These are phyloP conservation scores for Alosa sapidissima DNA, from an alignment of 2,797 vertebrate species.

Conservation along the genomic window DNA sequence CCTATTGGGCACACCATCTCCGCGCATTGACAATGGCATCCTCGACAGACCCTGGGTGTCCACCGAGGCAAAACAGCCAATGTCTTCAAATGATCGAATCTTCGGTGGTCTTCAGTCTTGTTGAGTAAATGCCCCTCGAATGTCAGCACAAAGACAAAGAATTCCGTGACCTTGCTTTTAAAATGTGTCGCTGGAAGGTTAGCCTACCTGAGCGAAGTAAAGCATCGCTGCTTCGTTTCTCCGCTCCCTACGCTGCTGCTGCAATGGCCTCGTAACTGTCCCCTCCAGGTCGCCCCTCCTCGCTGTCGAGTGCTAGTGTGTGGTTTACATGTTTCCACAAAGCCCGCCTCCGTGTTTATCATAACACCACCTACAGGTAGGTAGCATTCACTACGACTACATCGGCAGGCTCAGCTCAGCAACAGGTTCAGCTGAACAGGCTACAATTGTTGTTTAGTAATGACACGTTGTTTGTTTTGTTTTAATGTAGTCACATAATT, in stretches of 20 bases:
- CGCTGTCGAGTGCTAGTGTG: not conserved
- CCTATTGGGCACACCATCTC: constrained; percentile 1
- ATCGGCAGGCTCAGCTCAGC: not conserved
- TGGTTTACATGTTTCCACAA: constrained; percentile 7
- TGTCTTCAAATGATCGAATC: not conserved
- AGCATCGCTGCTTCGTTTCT: not conserved
- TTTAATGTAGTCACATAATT: not conserved
- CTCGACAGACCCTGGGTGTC: constrained; percentile 20
- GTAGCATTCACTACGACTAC: constrained; percentile 24
- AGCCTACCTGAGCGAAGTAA: not conserved
- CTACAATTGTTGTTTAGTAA: not conserved
- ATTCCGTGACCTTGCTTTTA: not conserved
- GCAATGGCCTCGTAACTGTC: constrained; percentile 40
- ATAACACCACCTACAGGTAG: constrained; percentile 46
- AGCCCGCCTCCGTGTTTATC: constrained; percentile 36
- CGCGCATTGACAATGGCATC: constrained; percentile 20
- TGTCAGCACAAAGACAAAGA: not conserved
- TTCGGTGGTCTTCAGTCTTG: not conserved
- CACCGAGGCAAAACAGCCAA: constrained; percentile 41
- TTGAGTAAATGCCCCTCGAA: not conserved
- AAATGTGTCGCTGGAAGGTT: not conserved
- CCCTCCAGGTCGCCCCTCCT: constrained; percentile 23
- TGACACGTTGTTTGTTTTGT: not conserved
- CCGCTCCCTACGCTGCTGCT: constrained; percentile 27
- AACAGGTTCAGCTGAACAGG: not conserved